phyloP scores from a whole-genome alignment of 2,113 vertebrate genomes.

The Oreochromis spilurus region DNA sequence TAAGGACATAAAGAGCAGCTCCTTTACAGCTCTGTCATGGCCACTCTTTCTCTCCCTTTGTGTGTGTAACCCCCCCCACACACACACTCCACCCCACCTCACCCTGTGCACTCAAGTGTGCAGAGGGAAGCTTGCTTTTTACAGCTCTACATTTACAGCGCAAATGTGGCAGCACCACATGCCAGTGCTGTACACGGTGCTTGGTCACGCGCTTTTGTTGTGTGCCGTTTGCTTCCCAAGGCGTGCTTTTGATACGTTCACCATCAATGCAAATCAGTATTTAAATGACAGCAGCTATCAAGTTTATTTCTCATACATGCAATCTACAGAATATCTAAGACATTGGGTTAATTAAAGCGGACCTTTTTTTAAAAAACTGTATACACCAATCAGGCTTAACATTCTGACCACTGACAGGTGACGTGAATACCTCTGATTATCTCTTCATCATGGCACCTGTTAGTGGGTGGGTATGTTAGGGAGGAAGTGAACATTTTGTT shows the following conservation, averaged over 20 bases:
- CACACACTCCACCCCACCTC: neutral
- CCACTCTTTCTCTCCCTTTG: neutral
- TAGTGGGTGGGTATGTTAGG: neutral
- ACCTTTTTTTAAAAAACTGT: no score
- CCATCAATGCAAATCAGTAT: neutral
- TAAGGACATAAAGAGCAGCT: slow-evolving; percentile 13
- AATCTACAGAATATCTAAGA: neutral
- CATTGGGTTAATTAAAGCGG: neutral
- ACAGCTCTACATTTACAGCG: slow-evolving; percentile 7
- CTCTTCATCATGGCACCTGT: neutral
- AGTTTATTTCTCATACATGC: neutral
- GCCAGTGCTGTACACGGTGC: neutral
- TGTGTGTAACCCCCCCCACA: neutral
- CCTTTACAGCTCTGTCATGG: slow-evolving; percentile 16
- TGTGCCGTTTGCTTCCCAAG: neutral
- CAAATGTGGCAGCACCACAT: neutral
- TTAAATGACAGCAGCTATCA: neutral
- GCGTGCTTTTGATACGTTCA: neutral
- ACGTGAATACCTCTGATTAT: neutral
- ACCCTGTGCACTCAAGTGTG: neutral
- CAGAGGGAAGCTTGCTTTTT: neutral
- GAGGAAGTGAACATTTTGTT: neutral
- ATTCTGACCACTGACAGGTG: neutral
- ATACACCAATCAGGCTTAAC: neutral
- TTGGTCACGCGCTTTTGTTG: neutral